Evolutionary conservation across 2,797 vertebrate species (phyloP).

Genomic region (Malurus splendens): DNA sequence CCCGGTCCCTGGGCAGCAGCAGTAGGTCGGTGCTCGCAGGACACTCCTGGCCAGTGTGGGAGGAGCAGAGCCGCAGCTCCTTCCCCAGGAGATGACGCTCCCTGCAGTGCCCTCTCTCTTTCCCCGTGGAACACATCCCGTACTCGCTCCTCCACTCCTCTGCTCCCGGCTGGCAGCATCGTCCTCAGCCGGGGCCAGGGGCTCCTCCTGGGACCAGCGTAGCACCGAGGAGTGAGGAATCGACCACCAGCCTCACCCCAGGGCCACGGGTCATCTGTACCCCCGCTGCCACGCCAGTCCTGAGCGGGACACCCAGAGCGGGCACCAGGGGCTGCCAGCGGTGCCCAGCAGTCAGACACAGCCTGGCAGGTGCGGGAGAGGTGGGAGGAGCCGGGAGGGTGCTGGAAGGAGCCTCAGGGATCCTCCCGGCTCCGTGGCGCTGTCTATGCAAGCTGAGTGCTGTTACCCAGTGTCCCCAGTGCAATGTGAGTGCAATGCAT

Average conservation of each 20-base stretch:
- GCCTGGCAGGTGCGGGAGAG: neutral
- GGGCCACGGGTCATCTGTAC: neutral
- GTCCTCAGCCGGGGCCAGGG: neutral
- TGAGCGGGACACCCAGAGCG: fast-evolving
- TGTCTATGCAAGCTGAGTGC: neutral
- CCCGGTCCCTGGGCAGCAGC: neutral
- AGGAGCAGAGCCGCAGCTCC: slow-evolving; percentile 16
- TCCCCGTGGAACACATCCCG: neutral
- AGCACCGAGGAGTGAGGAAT: neutral
- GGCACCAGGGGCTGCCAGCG: neutral
- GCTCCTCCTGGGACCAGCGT: fast-evolving
- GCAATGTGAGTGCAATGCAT: neutral
- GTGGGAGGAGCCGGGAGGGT: neutral
- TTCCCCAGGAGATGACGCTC: neutral
- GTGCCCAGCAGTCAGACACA: neutral
- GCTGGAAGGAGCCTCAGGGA: neutral
- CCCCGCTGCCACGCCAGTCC: fast-evolving
- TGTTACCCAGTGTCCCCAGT: fast-evolving
- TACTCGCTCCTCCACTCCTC: neutral
- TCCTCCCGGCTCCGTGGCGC: neutral
- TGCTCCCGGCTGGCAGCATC: neutral
- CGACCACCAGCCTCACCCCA: neutral
- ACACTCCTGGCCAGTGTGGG: neutral
- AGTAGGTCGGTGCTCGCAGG: neutral
- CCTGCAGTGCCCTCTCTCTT: neutral